Conservation (phyloP, 2,888 invertebrate species). For the Cepaea hortensis region DNA sequence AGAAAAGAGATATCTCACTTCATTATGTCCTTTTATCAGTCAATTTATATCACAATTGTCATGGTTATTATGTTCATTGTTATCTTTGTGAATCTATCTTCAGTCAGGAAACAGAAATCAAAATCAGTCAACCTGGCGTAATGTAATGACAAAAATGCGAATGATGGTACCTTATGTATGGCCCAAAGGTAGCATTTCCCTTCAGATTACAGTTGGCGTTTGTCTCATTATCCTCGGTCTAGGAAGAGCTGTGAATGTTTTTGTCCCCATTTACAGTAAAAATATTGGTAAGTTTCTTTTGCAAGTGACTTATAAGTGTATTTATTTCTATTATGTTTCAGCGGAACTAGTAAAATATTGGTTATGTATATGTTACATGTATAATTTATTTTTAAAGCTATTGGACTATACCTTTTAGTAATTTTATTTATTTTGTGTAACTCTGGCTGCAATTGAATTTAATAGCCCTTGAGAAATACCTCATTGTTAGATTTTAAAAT, state of each 20-base stretch:
- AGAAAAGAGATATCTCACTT: no score
- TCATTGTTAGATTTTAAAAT: no score
- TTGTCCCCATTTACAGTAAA: conserved; percentile 94
- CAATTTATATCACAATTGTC: no score
- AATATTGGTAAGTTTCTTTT: conserved; percentile 85
- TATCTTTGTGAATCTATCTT: conserved; percentile 3
- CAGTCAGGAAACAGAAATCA: conserved; percentile 31
- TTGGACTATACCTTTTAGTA: no score
- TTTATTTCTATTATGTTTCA: background rate
- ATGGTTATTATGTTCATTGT: background rate
- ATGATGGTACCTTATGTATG: conserved; percentile 93
- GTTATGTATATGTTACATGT: no score
- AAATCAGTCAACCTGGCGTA: conserved; percentile 73
- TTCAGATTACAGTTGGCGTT: conserved; percentile 87
- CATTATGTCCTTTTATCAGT: no score
- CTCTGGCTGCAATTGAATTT: no score
- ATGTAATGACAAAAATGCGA: conserved; percentile 85
- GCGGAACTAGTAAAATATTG: background rate
- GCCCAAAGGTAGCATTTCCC: conserved; percentile 87
- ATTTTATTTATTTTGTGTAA: no score
- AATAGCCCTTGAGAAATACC: no score
- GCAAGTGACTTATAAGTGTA: background rate
- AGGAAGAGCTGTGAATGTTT: conserved; percentile 92
- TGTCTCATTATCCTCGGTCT: conserved; percentile 86
- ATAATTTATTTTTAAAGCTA: no score